Percentiles rank a stretch among this genome's conserved stretches.
Conservation (phyloP, 2,113 vertebrate genomes). For the Dunckerocampus dactyliophorus region DNA sequence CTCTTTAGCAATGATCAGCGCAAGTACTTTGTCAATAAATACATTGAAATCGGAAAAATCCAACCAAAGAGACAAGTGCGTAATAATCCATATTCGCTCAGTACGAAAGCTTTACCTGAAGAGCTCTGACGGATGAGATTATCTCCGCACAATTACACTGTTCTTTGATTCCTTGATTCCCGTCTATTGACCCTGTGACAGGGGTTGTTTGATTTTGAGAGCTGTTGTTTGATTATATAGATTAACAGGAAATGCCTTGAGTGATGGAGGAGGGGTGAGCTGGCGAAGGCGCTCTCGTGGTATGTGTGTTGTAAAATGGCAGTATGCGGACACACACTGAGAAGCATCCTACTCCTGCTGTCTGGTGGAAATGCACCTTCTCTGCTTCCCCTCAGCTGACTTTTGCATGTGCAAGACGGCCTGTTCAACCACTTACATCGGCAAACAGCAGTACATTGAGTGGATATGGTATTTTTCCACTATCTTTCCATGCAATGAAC, state of each 20-base stretch:
- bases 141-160: conserved; percentile 14
- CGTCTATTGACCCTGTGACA: neutral
- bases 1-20: neutral
- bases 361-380: neutral
- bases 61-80: neutral
- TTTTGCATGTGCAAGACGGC: neutral
- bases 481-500: neutral
- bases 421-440: neutral
- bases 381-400: neutral
- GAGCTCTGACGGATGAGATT: conserved; percentile 9
- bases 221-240: conserved; percentile 7
- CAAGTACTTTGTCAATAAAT: neutral
- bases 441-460: neutral
- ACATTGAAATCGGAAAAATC: neutral
- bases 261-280: conserved; percentile 1
- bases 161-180: conserved; percentile 9
- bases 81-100: neutral
- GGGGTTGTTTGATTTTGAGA: neutral
- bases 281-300: neutral
- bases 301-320: conserved; percentile 33
- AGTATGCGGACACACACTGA: neutral
- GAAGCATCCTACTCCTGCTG: conserved; percentile 10
- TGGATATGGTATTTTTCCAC: no score
- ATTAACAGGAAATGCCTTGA: conserved; percentile 11
- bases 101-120: neutral